Conservation (phyloP, 1,140 invertebrate genomes). For the Drosophila albomicans region DNA sequence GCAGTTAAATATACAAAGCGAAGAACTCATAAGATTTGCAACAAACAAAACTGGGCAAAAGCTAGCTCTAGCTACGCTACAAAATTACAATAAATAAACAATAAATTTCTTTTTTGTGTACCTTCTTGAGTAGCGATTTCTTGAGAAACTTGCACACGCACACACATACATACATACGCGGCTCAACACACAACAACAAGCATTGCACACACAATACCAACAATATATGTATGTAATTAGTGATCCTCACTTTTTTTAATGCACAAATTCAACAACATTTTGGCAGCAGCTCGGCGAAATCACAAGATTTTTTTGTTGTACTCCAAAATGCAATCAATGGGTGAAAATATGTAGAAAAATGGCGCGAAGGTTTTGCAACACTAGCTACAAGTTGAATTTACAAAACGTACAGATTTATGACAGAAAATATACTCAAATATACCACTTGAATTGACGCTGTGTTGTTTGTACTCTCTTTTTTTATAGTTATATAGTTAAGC, state of each 20-base stretch:
- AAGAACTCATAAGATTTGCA: conserved; percentile 72
- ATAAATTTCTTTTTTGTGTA: conserved; percentile 48
- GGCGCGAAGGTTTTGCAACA: conserved; percentile 52
- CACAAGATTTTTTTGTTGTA: conserved; percentile 1
- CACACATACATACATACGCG: conserved; percentile 39
- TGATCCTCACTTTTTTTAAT: not conserved
- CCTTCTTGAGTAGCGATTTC: conserved; percentile 56
- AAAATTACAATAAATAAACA: conserved; percentile 45
- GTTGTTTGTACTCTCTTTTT: not conserved
- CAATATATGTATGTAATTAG: too few relatives aligned
- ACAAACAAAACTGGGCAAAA: conserved; percentile 51
- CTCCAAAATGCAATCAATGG: conserved; percentile 19
- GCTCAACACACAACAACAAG: conserved; percentile 11
- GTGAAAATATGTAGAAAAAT: conserved; percentile 37
- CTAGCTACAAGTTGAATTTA: conserved; percentile 17
- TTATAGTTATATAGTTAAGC: too few relatives aligned
- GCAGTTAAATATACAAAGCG: conserved; percentile 67
- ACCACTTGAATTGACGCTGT: not conserved
- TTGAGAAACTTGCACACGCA: conserved; percentile 64
- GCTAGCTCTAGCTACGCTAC: conserved; percentile 37
- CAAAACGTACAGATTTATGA: not conserved
- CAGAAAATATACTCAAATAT: not conserved
- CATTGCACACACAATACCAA: conserved; percentile 21
- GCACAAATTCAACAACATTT: conserved; percentile 20
- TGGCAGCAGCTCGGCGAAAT: not conserved